These are phyloP conservation scores for Echinarachnius parma DNA, from an alignment of 53 echinoderm and acorn worm genomes.

Conservation along the genomic window DNA sequence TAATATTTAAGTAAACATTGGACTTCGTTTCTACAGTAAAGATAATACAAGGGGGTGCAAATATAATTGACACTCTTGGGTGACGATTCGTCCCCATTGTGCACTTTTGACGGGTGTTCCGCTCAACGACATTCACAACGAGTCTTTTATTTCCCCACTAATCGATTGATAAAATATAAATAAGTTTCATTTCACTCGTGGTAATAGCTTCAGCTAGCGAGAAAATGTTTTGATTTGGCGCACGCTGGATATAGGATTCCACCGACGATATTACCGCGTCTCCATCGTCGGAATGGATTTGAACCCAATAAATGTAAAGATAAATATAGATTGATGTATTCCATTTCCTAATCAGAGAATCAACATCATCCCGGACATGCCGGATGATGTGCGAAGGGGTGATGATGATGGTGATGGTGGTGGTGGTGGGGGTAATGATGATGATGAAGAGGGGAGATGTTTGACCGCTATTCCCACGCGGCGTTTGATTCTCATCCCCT, in stretches of 20 bases:
- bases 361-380: conserved; percentile 45
- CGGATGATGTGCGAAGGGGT: no score
- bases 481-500: conserved; percentile 40
- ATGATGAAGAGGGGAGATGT: conserved; percentile 17
- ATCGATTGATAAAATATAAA: conserved; percentile 49
- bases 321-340: conserved; percentile 47
- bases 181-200: conserved; percentile 33
- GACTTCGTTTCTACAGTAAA: no score
- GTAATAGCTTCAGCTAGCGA: conserved; percentile 26
- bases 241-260: conserved; percentile 17
- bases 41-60: no score
- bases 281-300: conserved; percentile 37
- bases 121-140: no score
- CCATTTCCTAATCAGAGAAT: conserved; percentile 42
- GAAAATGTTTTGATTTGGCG: conserved; percentile 37
- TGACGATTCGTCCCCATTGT: no score
- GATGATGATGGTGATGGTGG: no score
- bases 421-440: no score
- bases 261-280: conserved; percentile 12
- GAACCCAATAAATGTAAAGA: conserved; percentile 37
- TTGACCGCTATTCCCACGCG: conserved; percentile 38
- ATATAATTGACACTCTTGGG: no score
- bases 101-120: no score
- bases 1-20: no score
- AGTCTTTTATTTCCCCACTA: conserved; percentile 13